Evolutionary conservation across 2,888 invertebrate species (phyloP).

Genomic region (Eristalis intricaria): DNA sequence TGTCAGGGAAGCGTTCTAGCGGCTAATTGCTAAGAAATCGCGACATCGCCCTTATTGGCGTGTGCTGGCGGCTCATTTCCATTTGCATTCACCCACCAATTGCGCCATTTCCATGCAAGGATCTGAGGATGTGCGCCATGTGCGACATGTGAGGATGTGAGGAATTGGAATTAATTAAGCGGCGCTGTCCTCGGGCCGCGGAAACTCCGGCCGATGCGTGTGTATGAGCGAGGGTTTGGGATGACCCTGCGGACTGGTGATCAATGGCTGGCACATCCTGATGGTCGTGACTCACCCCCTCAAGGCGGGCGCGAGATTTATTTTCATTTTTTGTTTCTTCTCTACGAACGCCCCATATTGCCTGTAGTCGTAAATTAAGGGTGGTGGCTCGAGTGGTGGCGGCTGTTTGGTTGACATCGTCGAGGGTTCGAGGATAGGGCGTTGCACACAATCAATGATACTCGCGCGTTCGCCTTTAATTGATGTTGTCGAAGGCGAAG

Average conservation of each 20-base stretch:
- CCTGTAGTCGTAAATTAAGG: slow-evolving; percentile 49
- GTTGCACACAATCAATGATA: slow-evolving; percentile 65
- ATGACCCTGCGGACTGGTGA: slow-evolving; percentile 48
- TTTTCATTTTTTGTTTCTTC: neutral
- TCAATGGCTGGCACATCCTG: slow-evolving; percentile 51
- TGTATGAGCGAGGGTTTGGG: neutral
- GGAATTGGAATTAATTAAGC: slow-evolving; percentile 65
- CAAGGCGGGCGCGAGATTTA: neutral
- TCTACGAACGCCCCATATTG: neutral
- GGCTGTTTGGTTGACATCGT: slow-evolving; percentile 41
- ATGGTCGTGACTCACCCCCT: slow-evolving; percentile 8
- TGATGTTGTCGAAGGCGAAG: slow-evolving; percentile 58
- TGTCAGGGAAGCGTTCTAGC: slow-evolving; percentile 69
- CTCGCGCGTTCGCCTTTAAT: slow-evolving; percentile 50
- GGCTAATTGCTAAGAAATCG: slow-evolving; percentile 72
- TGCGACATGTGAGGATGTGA: neutral
- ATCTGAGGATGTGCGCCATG: neutral
- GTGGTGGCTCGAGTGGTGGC: neutral
- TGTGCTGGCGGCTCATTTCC: slow-evolving; percentile 43
- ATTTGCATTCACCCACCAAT: slow-evolving; percentile 62
- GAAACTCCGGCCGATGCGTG: neutral
- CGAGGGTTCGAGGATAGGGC: slow-evolving; percentile 5
- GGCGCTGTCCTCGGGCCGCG: slow-evolving; percentile 46
- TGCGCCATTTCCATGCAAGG: slow-evolving; percentile 51
- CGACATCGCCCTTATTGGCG: slow-evolving; percentile 52